phyloP scores from a whole-genome alignment of 2,888 invertebrate genomes.

The Tetragonisca angustula region DNA sequence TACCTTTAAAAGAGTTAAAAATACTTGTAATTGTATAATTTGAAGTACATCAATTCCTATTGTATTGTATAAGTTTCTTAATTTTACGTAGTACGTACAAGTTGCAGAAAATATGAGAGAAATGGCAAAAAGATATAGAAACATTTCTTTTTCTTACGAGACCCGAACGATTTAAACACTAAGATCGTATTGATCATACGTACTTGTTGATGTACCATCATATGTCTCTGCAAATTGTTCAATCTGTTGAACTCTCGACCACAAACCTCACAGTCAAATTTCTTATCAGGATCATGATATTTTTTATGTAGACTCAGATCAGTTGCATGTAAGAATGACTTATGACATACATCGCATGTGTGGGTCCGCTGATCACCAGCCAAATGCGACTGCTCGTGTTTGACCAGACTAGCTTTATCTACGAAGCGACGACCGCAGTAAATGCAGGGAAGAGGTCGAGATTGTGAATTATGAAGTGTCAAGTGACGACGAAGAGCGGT shows the following conservation, averaged over 20 bases:
- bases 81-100: constrained; percentile 51
- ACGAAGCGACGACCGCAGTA: constrained; percentile 83
- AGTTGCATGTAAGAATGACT: constrained; percentile 85
- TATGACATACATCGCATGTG: constrained; percentile 85
- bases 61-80: constrained; percentile 19
- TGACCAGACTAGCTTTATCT: constrained; percentile 82
- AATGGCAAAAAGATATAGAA: constrained; percentile 41
- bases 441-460: constrained; percentile 83
- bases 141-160: constrained; percentile 40
- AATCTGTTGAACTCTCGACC: constrained; percentile 83
- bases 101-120: constrained; percentile 65
- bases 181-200: constrained; percentile 60
- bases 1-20: background rate
- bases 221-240: constrained; percentile 83
- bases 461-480: constrained; percentile 82
- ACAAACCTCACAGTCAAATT: constrained; percentile 83
- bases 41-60: constrained; percentile 1
- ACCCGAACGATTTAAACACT: constrained; percentile 47
- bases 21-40: background rate
- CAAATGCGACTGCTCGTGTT: constrained; percentile 84
- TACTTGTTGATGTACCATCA: constrained; percentile 84
- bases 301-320: constrained; percentile 84
- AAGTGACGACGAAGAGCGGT: constrained; percentile 83
- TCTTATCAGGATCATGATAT: constrained; percentile 83
- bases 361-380: constrained; percentile 82